Percentiles rank a stretch among this genome's conserved stretches.
These are phyloP conservation scores for Hippocampus guttulatus DNA, from an alignment of 2,113 vertebrate genomes.

Conservation along the genomic window DNA sequence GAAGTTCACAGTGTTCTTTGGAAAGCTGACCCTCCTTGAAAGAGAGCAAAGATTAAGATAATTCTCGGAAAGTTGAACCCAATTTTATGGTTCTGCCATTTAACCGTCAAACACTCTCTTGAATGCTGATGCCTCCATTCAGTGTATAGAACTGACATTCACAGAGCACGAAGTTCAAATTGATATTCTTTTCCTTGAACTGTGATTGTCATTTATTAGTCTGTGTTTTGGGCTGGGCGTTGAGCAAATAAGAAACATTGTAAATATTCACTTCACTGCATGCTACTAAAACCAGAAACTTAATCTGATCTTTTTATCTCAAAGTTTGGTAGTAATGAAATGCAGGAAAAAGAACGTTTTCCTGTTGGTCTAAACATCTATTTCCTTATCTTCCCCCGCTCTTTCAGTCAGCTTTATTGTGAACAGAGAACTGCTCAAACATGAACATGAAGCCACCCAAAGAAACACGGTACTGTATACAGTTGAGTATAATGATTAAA, in stretches of 20 bases:
- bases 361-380: neutral
- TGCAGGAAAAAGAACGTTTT: conserved; percentile 59
- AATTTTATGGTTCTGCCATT: conserved; percentile 35
- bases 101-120: conserved; percentile 1
- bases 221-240: neutral
- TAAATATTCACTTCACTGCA: neutral
- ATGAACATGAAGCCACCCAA: neutral
- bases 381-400: neutral
- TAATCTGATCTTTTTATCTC: conserved; percentile 26
- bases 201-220: neutral
- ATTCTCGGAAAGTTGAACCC: conserved; percentile 14
- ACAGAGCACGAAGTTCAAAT: conserved; percentile 22
- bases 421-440: neutral
- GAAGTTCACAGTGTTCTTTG: neutral
- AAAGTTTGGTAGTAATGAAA: conserved; percentile 42
- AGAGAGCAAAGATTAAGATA: conserved; percentile 37
- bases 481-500: neutral
- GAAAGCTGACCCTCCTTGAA: conserved; percentile 4
- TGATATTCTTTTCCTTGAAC: neutral
- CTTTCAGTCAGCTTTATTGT: neutral
- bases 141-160: conserved; percentile 12
- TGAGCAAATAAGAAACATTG: neutral
- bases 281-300: neutral
- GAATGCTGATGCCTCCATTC: neutral
- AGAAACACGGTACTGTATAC: neutral